Base-by-base conservation (phyloP, 2,113 vertebrate species). In the Lonchura striata region DNA sequence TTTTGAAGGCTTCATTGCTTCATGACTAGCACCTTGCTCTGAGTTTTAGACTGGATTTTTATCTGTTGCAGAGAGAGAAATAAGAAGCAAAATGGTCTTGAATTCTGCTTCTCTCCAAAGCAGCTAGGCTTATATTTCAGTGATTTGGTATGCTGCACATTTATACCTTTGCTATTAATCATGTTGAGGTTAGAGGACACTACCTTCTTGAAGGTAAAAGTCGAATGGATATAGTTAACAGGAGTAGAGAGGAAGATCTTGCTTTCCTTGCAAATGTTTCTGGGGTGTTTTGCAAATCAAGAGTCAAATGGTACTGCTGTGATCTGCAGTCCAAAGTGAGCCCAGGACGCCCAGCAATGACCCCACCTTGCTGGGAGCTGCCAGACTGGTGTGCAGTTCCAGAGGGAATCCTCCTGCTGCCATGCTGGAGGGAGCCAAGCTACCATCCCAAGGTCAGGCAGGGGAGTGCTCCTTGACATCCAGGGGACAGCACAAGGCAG, bases 381-480 rank as follows among this genome's bases (percentile, higher is more conserved):
- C 56, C 61, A 4, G 10, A 1, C 6, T 57, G 35, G 2, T 10
- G 7, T 31, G 24, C 54, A 49, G 13, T 28, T 74, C 66, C 59
- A 53, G 54, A 5, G 37, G 13, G 21, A 10, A 44, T 53, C 37
- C 49, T 72, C 4, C 54, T 59, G 42, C 17, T 41, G 60, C 28
- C 54, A 11, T 1, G 5, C 69, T 56, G 52, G n/a, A n/a, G n/a
- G n/a, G n/a, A 49, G 41, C 28, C 15, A 12, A 31, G 31, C 14
- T 8, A 10, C 16, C 8, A 9, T 15, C 53, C 56, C 39, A 15
- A 4, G 37, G 8, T 24, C 66, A n/a, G 60, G 8, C 25, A 65
- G 37, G 9, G 0, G 0, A 57, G 24, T 10, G 7, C 37, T 77
- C 27, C 47, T 42, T 33, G 31, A 9, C 1, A 3, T n/a, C 27